Evolutionary conservation across 2,888 invertebrate species (phyloP), one percentile per base, ranked within the genome.

Genomic region (Sarcophaga rosellei): DNA sequence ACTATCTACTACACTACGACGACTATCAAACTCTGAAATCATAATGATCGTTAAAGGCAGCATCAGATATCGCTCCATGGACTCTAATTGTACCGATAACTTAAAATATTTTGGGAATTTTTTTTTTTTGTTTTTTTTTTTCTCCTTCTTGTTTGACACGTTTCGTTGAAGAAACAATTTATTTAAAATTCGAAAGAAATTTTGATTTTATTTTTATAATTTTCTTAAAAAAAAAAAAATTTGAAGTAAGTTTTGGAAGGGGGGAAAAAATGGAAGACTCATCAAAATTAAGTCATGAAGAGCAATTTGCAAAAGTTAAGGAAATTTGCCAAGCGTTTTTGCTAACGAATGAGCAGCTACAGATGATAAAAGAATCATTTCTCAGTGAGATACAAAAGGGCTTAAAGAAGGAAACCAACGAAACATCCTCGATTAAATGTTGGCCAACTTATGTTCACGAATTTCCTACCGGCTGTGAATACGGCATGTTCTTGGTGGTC

Each of bases 231-330:
- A 75, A 47, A 66, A 21, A 17, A 66, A 75, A 47, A 62, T 35
- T 47, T 59, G 35, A 53, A 62, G 23, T 47, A 61, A 65, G 20
- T 44, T 35, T 35, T 23, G 23, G 23, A 3, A 23, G 3, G 10
- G 23, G 12, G 3, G 17, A 17, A 35, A 20, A 47, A 66, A 77
- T 74, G 73, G 73, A 23, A 20, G 17, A 47, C 3, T 6, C 59
- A 23, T 20, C 63, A 17, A 66, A 21, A 4, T 70, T 65, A 72
- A 63, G 21, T 17, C 35, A 63, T 35, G 96, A 96, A 82, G 93
- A 94, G 0, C 94, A 96, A 89, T 96, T 98, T 88, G 94, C 98
- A 78, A 96, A 98, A 90, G 98, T 98, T 93, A 97, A 97, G 0
- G 98, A 99, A 93, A 98, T 98, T 97, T 84, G 84, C 59, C 20